Conservation (phyloP, 2,797 vertebrate genomes). For the Thamnophis elegans region DNA sequence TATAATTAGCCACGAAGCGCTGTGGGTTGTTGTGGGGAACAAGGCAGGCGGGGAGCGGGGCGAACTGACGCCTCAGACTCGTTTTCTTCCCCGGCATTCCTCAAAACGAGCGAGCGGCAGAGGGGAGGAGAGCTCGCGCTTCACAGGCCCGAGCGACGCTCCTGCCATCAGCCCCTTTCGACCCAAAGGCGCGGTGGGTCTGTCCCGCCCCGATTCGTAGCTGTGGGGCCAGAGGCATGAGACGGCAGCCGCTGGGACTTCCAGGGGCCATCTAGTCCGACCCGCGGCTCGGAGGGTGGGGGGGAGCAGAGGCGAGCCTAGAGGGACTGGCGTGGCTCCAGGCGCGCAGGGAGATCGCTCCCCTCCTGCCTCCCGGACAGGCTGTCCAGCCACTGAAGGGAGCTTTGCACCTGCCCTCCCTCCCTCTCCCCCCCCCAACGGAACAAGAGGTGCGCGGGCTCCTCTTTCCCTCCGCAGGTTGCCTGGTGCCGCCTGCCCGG, state of each 20-base stretch:
- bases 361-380: neutral
- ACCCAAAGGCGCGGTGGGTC: neutral
- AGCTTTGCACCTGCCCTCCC: neutral
- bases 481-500: neutral
- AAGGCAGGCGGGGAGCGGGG: neutral
- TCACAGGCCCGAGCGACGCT: neutral
- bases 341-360: neutral
- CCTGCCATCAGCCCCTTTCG: neutral
- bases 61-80: neutral
- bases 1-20: neutral
- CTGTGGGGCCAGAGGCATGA: neutral
- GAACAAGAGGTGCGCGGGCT: neutral
- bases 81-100: neutral
- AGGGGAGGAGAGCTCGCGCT: neutral
- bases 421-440: too few species aligned
- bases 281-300: neutral
- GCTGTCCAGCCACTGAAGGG: neutral
- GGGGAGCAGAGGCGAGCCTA: neutral
- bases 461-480: neutral
- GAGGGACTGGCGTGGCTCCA: neutral
- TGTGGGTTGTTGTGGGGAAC: neutral
- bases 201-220: neutral
- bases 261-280: neutral
- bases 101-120: neutral
- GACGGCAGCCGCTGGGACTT: neutral